Conservation (phyloP, 37 sponge, comb jelly and placozoan species). For the Beroe ovata region DNA sequence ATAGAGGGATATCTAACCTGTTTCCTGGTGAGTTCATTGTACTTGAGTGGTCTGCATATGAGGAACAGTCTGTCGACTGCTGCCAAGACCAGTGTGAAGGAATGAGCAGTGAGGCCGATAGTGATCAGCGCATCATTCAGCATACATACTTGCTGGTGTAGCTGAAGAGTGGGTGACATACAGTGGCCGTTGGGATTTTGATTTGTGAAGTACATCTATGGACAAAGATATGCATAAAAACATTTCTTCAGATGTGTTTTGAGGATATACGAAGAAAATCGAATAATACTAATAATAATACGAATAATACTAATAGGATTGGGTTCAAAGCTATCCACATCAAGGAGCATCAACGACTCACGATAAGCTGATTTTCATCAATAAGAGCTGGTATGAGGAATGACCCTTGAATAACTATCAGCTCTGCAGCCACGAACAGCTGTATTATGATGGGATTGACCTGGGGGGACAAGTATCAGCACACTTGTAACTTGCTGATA, state of each 20-base stretch:
- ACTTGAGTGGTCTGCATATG: slow-evolving; percentile 10
- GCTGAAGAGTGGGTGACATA: not conserved
- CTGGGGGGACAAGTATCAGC: too few relatives aligned
- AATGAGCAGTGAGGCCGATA: slow-evolving; percentile 9
- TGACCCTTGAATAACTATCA: not conserved
- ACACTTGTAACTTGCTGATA: too few relatives aligned
- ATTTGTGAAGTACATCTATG: too few relatives aligned
- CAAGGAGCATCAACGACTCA: too few relatives aligned
- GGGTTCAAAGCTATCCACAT: too few relatives aligned
- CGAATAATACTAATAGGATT: too few relatives aligned
- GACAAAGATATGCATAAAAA: too few relatives aligned
- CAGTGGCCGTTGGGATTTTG: too few relatives aligned
- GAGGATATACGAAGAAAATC: too few relatives aligned
- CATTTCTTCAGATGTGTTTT: too few relatives aligned
- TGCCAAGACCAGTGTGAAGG: slow-evolving; percentile 29
- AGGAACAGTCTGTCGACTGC: slow-evolving; percentile 42
- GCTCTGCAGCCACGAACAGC: slow-evolving; percentile 8
- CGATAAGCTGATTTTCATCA: not conserved
- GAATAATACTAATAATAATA: too few relatives aligned
- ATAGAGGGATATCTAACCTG: slow-evolving; percentile 1
- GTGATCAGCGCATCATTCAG: not conserved
- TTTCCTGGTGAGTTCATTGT: slow-evolving; percentile 28
- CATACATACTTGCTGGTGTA: slow-evolving; percentile 30
- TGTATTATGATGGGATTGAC: not conserved
- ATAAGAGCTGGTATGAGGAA: slow-evolving; percentile 14